Conservation (phyloP, 2,888 invertebrate species). For the Endotricha flammealis region DNA sequence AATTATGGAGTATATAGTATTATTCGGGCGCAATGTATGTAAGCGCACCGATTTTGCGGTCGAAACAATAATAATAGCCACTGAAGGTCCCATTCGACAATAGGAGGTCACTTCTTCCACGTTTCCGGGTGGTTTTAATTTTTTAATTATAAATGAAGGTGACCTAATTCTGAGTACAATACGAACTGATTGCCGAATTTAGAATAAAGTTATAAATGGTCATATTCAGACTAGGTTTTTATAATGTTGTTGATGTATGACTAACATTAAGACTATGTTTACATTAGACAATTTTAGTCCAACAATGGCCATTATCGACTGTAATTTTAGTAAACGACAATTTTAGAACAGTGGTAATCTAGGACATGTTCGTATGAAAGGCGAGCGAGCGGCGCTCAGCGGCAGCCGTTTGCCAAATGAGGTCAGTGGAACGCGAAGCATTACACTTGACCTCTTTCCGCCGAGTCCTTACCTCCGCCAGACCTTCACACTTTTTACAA, state of each 20-base stretch:
- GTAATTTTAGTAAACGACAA: no score
- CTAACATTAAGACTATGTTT: no score
- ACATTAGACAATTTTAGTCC: no score
- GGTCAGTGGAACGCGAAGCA: constrained; percentile 75
- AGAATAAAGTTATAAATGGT: no score
- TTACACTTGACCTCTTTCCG: constrained; percentile 77
- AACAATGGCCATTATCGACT: no score
- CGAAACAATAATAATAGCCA: constrained; percentile 66
- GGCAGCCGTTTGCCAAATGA: constrained; percentile 61
- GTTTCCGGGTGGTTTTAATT: constrained; percentile 57
- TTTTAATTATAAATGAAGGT: constrained; percentile 19
- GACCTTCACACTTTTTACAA: constrained; percentile 77
- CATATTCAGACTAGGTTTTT: no score
- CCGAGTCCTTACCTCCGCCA: constrained; percentile 75
- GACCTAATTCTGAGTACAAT: neutral
- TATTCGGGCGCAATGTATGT: constrained; percentile 70
- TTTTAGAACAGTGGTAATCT: constrained; percentile 33
- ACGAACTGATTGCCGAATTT: no score
- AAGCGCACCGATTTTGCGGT: constrained; percentile 71
- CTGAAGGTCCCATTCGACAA: constrained; percentile 67
- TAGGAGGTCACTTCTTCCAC: constrained; percentile 61
- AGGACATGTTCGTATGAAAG: constrained; percentile 63
- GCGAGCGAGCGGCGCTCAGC: constrained; percentile 49
- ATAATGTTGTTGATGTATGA: no score
- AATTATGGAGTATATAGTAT: constrained; percentile 76